Percentiles rank a stretch among this genome's conserved stretches.
Evolutionary conservation across 1,140 invertebrate species (phyloP).

Genomic region (Zaprionus inermis): DNA sequence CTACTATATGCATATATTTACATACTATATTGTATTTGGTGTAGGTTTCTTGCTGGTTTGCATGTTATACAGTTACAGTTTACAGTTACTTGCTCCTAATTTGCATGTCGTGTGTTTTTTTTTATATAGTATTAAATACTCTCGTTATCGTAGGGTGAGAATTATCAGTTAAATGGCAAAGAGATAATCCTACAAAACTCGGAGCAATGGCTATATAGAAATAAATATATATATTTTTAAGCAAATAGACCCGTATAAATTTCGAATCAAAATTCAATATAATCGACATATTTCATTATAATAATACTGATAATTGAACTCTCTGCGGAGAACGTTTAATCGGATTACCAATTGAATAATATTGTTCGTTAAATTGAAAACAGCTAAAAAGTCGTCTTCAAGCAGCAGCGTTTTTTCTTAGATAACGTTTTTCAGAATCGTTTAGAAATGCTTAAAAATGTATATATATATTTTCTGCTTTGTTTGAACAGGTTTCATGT

Average conservation of each 20-base stretch:
- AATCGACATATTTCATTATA: neutral
- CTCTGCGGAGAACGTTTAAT: neutral
- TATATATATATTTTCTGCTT: too few relatives aligned
- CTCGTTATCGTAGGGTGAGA: slow-evolving; percentile 25
- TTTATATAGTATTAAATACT: slow-evolving; percentile 16
- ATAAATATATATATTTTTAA: neutral
- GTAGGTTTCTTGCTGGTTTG: slow-evolving; percentile 69
- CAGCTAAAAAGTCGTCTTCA: neutral
- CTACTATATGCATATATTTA: slow-evolving; percentile 11
- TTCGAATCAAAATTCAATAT: too few relatives aligned
- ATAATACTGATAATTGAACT: neutral
- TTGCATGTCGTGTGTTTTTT: slow-evolving; percentile 58
- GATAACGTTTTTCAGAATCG: neutral
- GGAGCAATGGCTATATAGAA: slow-evolving; percentile 9
- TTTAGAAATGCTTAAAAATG: neutral
- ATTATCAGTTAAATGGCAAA: slow-evolving; percentile 44
- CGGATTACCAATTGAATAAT: slow-evolving; percentile 6
- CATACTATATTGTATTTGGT: slow-evolving; percentile 44
- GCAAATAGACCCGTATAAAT: neutral
- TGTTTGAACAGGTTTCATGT: neutral
- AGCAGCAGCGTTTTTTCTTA: neutral
- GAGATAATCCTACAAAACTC: slow-evolving; percentile 29
- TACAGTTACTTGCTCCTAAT: slow-evolving; percentile 47
- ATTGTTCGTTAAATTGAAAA: neutral
- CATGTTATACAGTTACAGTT: slow-evolving; percentile 53